Evolutionary conservation across 1,140 invertebrate genomes (phyloP).

Genomic region (Thrips palmi): DNA sequence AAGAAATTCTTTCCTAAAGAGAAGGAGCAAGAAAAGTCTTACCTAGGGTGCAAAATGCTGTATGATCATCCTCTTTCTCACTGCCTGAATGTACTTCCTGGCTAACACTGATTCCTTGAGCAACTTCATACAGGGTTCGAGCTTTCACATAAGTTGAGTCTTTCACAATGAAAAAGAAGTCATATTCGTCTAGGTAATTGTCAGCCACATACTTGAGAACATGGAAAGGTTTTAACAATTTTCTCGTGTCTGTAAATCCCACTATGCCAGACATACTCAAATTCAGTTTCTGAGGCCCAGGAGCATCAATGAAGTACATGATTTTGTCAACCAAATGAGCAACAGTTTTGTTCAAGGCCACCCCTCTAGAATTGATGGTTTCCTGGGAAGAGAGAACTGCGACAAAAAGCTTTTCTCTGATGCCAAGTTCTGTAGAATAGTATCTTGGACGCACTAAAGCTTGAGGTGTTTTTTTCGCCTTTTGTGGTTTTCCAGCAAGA

Average conservation of each 20-base stretch:
- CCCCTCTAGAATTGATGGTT: constrained; percentile 44
- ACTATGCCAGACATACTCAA: constrained; percentile 56
- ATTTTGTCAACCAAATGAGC: constrained; percentile 62
- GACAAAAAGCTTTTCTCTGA: constrained; percentile 74
- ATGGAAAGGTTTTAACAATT: constrained; percentile 58
- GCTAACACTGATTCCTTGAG: constrained; percentile 60
- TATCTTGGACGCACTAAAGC: constrained; percentile 59
- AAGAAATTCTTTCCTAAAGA: background rate
- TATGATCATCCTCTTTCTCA: constrained; percentile 22
- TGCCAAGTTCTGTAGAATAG: constrained; percentile 82
- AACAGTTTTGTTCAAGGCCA: constrained; percentile 63
- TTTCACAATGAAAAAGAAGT: constrained; percentile 74
- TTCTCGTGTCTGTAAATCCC: constrained; percentile 57
- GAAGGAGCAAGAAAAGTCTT: constrained; percentile 14
- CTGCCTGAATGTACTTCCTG: constrained; percentile 59
- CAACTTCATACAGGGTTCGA: constrained; percentile 41
- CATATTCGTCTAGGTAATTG: constrained; percentile 71
- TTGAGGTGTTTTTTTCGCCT: constrained; percentile 28
- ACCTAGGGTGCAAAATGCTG: constrained; percentile 44
- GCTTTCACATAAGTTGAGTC: constrained; percentile 67
- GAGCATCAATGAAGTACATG: constrained; percentile 53
- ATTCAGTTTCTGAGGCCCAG: constrained; percentile 39
- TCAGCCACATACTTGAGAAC: constrained; percentile 77
- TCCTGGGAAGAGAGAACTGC: constrained; percentile 57
- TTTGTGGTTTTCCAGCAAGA: constrained; percentile 29